Conservation (phyloP, 2,113 vertebrate species). For the Tympanuchus pallidicinctus region DNA sequence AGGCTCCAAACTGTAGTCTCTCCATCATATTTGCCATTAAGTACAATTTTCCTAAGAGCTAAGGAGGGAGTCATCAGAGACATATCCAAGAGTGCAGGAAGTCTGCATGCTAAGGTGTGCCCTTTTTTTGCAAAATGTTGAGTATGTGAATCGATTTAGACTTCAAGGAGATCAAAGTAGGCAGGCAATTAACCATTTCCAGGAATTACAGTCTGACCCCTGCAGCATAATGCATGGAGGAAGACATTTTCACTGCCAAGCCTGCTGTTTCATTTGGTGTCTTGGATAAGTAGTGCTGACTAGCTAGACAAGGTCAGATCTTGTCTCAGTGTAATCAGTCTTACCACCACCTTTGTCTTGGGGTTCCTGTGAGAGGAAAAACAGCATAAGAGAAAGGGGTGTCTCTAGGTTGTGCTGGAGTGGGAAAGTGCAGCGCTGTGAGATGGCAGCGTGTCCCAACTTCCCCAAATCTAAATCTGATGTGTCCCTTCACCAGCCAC, state of each 20-base stretch:
- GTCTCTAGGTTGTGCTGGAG: background rate
- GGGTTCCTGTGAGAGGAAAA: background rate
- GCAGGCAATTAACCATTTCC: slow-evolving; percentile 43
- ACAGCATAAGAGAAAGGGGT: rapidly evolving
- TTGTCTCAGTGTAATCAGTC: rapidly evolving
- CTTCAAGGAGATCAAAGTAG: slow-evolving; percentile 36
- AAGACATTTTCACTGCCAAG: background rate
- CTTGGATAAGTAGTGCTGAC: background rate
- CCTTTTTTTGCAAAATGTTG: slow-evolving; percentile 11
- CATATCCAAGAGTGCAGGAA: background rate
- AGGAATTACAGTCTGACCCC: slow-evolving; percentile 28
- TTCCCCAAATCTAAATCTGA: background rate
- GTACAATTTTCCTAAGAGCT: background rate
- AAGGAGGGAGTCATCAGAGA: background rate
- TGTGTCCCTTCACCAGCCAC: rapidly evolving
- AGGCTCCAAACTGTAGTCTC: background rate
- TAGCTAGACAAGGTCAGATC: background rate
- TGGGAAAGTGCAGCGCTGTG: rapidly evolving
- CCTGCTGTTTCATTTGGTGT: background rate
- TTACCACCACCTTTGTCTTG: background rate
- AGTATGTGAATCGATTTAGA: slow-evolving; percentile 43
- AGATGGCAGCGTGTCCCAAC: background rate
- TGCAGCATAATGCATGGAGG: background rate
- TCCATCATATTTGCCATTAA: background rate
- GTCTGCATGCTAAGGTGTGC: slow-evolving; percentile 16